These are phyloP conservation scores for Bombus superbus DNA, from an alignment of 1,140 invertebrate genomes.

Conservation along the genomic window DNA sequence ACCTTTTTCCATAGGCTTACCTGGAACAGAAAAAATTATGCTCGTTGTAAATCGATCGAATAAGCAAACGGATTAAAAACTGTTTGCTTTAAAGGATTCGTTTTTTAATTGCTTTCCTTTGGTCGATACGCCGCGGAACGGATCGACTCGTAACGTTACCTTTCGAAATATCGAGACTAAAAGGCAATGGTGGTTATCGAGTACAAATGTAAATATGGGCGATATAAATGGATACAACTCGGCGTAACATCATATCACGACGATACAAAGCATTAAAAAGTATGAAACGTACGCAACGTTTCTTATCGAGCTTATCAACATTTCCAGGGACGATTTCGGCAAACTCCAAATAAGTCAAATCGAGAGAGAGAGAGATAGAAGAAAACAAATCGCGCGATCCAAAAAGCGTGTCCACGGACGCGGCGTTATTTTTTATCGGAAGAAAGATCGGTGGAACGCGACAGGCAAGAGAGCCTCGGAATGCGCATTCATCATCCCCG, in stretches of 20 bases:
- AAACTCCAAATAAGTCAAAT: not conserved
- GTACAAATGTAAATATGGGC: too few species aligned
- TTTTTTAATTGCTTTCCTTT: not conserved
- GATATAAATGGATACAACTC: too few species aligned
- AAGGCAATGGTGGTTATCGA: not conserved
- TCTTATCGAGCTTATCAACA: too few species aligned
- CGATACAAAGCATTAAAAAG: too few species aligned
- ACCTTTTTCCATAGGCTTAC: slow-evolving; percentile 48
- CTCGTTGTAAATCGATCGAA: slow-evolving; percentile 12
- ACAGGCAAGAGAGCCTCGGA: slow-evolving; percentile 4
- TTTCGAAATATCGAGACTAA: not conserved
- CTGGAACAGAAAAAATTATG: slow-evolving; percentile 58
- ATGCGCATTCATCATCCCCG: slow-evolving; percentile 20
- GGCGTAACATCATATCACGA: too few species aligned
- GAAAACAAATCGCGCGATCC: not conserved
- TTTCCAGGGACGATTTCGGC: not conserved
- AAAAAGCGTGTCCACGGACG: not conserved
- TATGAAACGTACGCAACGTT: too few species aligned
- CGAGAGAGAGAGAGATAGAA: too few species aligned
- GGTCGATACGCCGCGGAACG: not conserved
- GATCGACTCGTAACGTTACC: too few species aligned
- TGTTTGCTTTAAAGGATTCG: not conserved
- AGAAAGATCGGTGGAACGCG: slow-evolving; percentile 12
- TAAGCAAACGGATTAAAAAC: not conserved
- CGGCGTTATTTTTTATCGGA: not conserved